These are phyloP conservation scores for Otus scops DNA, from an alignment of 2,797 vertebrate genomes.

Conservation along the genomic window DNA sequence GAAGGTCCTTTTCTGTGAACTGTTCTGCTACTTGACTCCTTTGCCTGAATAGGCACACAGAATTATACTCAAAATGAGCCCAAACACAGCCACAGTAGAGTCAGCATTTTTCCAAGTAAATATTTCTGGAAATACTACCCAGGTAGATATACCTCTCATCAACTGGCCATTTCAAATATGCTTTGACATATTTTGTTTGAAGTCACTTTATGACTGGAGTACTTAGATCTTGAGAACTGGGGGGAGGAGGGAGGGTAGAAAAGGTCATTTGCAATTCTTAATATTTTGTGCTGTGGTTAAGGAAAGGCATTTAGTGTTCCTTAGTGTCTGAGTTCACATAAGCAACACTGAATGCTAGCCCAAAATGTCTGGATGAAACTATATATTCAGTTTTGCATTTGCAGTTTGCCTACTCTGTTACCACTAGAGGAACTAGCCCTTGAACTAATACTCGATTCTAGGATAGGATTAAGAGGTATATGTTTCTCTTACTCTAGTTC, in stretches of 20 bases:
- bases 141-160: background rate
- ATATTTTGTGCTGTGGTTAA: background rate
- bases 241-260: background rate
- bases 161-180: background rate
- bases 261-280: background rate
- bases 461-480: background rate
- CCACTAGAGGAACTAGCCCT: background rate
- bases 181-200: background rate
- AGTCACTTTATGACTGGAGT: background rate
- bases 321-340: background rate
- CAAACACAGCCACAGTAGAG: background rate
- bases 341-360: background rate
- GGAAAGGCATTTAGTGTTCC: background rate
- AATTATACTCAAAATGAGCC: background rate
- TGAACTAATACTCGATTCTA: background rate
- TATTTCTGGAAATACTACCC: constrained; percentile 7
- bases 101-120: background rate
- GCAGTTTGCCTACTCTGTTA: background rate
- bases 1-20: background rate
- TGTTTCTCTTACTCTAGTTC: background rate
- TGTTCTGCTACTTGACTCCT: background rate
- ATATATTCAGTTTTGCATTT: background rate
- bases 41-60: background rate
- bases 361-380: background rate
- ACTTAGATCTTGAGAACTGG: background rate